These are phyloP conservation scores for Pachliopta kotzebuea DNA, from an alignment of 2,888 invertebrate genomes.

Conservation along the genomic window DNA sequence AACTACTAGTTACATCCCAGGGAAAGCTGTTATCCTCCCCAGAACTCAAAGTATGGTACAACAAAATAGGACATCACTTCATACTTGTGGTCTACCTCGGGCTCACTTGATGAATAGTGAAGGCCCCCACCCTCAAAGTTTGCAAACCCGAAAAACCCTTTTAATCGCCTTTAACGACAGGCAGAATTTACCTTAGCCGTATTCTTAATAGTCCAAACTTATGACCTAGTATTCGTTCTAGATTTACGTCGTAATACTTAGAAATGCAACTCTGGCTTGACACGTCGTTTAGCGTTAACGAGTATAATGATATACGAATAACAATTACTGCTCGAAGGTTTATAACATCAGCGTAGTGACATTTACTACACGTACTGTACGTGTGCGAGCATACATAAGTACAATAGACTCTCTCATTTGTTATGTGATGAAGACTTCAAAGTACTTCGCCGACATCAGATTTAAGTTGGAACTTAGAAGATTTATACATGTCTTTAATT, in stretches of 20 bases:
- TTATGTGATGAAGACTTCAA: constrained; percentile 3
- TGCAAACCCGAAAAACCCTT: too few relatives aligned
- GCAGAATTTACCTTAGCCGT: too few relatives aligned
- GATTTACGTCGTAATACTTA: background rate
- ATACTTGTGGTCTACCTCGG: too few relatives aligned
- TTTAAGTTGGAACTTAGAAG: background rate
- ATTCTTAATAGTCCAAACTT: too few relatives aligned
- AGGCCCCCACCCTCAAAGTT: too few relatives aligned
- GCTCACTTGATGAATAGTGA: too few relatives aligned
- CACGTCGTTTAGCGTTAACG: background rate
- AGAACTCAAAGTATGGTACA: too few relatives aligned
- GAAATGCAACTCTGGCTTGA: background rate
- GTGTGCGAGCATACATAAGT: background rate
- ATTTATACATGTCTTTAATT: too few relatives aligned
- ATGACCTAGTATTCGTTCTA: background rate
- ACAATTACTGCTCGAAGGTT: background rate
- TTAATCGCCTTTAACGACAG: too few relatives aligned
- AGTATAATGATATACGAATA: background rate
- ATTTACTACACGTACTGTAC: background rate
- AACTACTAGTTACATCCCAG: too few relatives aligned
- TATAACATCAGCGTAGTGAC: background rate
- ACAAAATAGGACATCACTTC: too few relatives aligned
- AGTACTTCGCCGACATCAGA: background rate
- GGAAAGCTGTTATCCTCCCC: too few relatives aligned
- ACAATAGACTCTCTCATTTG: background rate